Conservation (phyloP, 2,113 vertebrate genomes). For the Sminthopsis crassicaudata region DNA sequence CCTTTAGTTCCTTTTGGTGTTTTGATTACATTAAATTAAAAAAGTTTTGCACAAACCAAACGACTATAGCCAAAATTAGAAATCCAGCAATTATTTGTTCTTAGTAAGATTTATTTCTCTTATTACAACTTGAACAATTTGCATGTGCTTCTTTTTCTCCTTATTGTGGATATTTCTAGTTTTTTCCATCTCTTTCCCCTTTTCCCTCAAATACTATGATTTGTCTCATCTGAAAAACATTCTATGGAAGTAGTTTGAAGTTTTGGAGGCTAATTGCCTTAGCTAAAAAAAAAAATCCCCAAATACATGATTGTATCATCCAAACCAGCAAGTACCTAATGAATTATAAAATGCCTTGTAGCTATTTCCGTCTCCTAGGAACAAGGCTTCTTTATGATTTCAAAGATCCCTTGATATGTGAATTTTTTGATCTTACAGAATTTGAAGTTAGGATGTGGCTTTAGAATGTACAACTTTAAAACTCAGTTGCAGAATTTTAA, state of each 20-base stretch:
- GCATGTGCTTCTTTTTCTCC: neutral
- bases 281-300: slow-evolving; percentile 35
- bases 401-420: slow-evolving; percentile 1
- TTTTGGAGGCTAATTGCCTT: slow-evolving; percentile 2
- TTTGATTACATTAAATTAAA: neutral
- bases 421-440: neutral
- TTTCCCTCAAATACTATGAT: neutral
- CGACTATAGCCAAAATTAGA: too few species aligned
- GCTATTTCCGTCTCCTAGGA: slow-evolving; percentile 34
- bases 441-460: neutral
- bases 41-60: too few species aligned
- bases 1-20: neutral
- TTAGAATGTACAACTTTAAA: neutral
- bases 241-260: neutral
- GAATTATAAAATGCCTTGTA: slow-evolving; percentile 19
- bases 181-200: neutral
- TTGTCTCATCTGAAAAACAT: slow-evolving; percentile 14
- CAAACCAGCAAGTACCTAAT: slow-evolving; percentile 26
- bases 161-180: neutral
- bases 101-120: neutral
- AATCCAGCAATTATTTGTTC: neutral
- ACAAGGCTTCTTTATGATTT: slow-evolving; percentile 17
- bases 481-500: neutral
- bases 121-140: neutral
- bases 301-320: slow-evolving; percentile 22